phyloP scores from a whole-genome alignment of 2,888 invertebrate species.

The Macaria liturata region DNA sequence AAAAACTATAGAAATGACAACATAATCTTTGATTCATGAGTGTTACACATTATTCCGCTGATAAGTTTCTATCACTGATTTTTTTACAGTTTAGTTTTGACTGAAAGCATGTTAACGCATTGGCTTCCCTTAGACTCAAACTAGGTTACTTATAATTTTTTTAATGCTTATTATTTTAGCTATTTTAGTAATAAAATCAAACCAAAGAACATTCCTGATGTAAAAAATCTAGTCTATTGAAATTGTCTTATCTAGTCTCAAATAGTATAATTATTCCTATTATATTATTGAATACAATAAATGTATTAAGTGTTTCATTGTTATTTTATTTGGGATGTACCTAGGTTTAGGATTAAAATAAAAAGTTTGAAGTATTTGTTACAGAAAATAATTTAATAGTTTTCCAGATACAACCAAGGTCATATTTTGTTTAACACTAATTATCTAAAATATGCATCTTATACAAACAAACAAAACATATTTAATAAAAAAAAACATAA shows the following conservation, averaged over 20 bases:
- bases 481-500: too few species aligned
- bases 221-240: conserved; percentile 28
- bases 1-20: too few species aligned
- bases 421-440: conserved; percentile 1
- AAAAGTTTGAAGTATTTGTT: conserved; percentile 12
- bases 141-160: too few species aligned
- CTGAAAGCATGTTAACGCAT: too few species aligned
- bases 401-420: conserved; percentile 29
- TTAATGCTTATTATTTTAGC: too few species aligned
- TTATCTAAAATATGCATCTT: too few species aligned
- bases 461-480: too few species aligned
- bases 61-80: too few species aligned
- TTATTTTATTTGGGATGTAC: background rate
- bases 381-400: conserved; percentile 40
- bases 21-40: too few species aligned
- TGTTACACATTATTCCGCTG: too few species aligned
- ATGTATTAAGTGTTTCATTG: conserved; percentile 3
- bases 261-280: background rate
- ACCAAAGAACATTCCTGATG: conserved; percentile 22
- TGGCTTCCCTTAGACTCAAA: too few species aligned
- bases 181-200: conserved; percentile 11
- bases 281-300: conserved; percentile 2
- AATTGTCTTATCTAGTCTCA: conserved; percentile 20
- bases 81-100: too few species aligned
- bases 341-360: background rate